Evolutionary conservation across 2,888 invertebrate genomes (phyloP).

Genomic region (Andrena haemorrhoa): DNA sequence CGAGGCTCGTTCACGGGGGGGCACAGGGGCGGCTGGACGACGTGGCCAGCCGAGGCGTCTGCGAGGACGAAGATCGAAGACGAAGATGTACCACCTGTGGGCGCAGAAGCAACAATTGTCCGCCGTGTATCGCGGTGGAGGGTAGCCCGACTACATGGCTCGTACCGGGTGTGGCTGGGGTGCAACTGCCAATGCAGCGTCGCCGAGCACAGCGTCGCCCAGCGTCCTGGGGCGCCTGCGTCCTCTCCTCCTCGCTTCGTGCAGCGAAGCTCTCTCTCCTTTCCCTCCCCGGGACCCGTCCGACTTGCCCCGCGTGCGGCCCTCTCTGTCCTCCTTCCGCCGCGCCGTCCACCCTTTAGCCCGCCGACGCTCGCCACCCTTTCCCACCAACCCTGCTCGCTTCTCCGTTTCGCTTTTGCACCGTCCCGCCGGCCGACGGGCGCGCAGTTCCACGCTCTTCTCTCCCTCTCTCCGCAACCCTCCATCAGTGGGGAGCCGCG

Average conservation of each 20-base stretch:
- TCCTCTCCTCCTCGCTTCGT: slow-evolving; percentile 71
- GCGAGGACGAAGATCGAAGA: slow-evolving; percentile 71
- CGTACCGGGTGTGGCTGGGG: slow-evolving; percentile 85
- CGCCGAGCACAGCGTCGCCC: slow-evolving; percentile 73
- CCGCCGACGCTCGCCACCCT: slow-evolving; percentile 30
- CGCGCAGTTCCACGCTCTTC: slow-evolving; percentile 29
- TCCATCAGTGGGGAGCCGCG: slow-evolving; percentile 31
- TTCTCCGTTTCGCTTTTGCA: slow-evolving; percentile 48
- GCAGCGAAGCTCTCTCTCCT: slow-evolving; percentile 68
- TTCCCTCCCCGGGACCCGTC: slow-evolving; percentile 35
- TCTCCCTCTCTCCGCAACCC: background rate
- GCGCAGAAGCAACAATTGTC: slow-evolving; percentile 85
- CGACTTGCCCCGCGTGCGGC: slow-evolving; percentile 28
- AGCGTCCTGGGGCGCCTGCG: slow-evolving; percentile 77
- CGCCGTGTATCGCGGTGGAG: slow-evolving; percentile 84
- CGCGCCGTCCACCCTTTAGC: slow-evolving; percentile 4
- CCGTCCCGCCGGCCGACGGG: slow-evolving; percentile 32
- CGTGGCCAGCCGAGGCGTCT: slow-evolving; percentile 47
- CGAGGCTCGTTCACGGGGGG: slow-evolving; percentile 15
- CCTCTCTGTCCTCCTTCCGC: slow-evolving; percentile 20
- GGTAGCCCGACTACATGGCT: slow-evolving; percentile 84
- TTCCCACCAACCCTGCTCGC: background rate
- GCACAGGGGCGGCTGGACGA: slow-evolving; percentile 31
- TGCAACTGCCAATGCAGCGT: slow-evolving; percentile 79
- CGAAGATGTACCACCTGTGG: slow-evolving; percentile 84